Percentiles rank a stretch among this genome's conserved stretches.
These are phyloP conservation scores for Caenorhabditis panamensis DNA, from an alignment of 2,888 invertebrate species.

Conservation along the genomic window DNA sequence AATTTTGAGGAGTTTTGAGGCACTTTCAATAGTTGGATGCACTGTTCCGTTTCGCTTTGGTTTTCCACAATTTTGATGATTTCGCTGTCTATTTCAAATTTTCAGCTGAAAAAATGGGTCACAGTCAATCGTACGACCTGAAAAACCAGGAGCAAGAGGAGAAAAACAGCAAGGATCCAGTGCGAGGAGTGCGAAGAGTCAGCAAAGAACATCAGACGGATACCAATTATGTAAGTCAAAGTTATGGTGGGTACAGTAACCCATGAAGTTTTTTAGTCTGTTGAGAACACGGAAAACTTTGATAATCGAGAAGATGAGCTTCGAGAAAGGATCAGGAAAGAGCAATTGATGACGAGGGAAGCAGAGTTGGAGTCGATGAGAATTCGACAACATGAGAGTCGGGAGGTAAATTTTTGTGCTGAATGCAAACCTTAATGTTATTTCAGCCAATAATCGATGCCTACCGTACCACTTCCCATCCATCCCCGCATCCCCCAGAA, in stretches of 20 bases:
- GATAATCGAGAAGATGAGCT: constrained; percentile 51
- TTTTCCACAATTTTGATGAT: background rate
- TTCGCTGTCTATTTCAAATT: background rate
- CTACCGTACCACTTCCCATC: constrained; percentile 21
- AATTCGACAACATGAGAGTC: constrained; percentile 32
- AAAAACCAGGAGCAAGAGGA: constrained; percentile 39
- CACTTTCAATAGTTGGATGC: too few relatives aligned
- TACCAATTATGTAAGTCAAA: constrained; percentile 28
- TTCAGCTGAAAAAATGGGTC: constrained; percentile 42
- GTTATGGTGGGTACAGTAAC: background rate
- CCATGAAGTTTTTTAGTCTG: constrained; percentile 13
- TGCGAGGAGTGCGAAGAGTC: constrained; percentile 50
- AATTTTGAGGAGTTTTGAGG: too few relatives aligned
- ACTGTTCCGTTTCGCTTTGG: too few relatives aligned
- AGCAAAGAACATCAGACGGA: constrained; percentile 49
- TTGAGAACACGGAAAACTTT: background rate
- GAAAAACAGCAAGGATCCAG: constrained; percentile 10
- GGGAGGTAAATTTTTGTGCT: constrained; percentile 37
- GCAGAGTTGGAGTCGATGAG: constrained; percentile 41
- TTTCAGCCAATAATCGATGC: constrained; percentile 46
- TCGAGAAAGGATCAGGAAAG: constrained; percentile 41
- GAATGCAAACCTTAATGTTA: background rate
- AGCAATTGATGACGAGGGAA: constrained; percentile 40
- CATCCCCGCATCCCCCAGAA: background rate
- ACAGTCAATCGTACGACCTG: constrained; percentile 60